Evolutionary conservation across 2,113 vertebrate genomes (phyloP).

Genomic region (Anguilla rostrata): DNA sequence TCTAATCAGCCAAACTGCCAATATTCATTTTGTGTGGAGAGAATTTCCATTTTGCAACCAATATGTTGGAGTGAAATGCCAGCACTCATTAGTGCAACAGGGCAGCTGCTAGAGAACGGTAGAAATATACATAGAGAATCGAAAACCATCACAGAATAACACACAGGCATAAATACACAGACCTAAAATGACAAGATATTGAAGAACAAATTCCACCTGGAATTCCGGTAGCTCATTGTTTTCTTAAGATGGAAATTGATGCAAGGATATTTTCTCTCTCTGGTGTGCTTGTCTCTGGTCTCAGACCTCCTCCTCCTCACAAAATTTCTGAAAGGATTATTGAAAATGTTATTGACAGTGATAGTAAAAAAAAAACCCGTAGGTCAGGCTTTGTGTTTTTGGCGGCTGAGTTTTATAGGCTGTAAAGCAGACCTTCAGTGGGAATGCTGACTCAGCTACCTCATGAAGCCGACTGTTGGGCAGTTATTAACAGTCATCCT

Average conservation of each 20-base stretch:
- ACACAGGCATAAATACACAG: background rate
- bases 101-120: constrained; percentile 32
- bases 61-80: constrained; percentile 49
- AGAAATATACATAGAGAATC: constrained; percentile 45
- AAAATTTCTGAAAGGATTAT: background rate
- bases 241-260: background rate
- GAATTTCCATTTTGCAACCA: constrained; percentile 35
- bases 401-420: too few relatives aligned
- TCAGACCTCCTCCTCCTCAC: background rate
- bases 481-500: too few relatives aligned
- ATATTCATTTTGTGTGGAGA: constrained; percentile 38
- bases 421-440: too few relatives aligned
- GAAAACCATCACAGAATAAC: background rate
- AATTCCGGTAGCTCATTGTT: background rate
- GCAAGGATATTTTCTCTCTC: background rate
- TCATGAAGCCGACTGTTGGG: too few relatives aligned
- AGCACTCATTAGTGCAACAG: constrained; percentile 51
- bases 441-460: too few relatives aligned
- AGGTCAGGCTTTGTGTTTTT: background rate
- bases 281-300: background rate
- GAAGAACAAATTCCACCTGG: background rate
- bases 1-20: constrained; percentile 40
- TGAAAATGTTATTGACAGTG: too few relatives aligned
- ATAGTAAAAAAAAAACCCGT: background rate
- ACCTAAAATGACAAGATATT: constrained; percentile 1